Percentiles rank a stretch among this genome's conserved stretches.
These are phyloP conservation scores for Drosophila mercatorum DNA, from an alignment of 2,888 invertebrate genomes.

Conservation along the genomic window DNA sequence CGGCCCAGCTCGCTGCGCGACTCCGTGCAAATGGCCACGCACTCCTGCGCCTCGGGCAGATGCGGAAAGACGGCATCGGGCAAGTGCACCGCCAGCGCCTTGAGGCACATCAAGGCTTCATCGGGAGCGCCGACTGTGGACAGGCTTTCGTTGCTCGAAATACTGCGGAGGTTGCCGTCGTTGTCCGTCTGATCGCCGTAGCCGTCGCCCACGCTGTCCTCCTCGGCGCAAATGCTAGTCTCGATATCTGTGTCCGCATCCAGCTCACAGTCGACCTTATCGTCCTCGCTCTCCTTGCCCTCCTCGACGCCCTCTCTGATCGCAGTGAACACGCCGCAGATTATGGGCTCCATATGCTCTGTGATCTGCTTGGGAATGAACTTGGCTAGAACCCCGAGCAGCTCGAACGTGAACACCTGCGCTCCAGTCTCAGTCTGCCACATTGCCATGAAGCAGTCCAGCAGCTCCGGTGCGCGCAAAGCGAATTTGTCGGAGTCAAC, in stretches of 20 bases:
- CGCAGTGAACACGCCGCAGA: background rate
- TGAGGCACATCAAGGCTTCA: constrained; percentile 6
- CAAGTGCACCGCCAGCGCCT: background rate
- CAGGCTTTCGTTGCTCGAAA: background rate
- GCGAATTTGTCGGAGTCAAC: background rate
- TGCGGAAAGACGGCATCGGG: background rate
- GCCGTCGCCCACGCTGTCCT: constrained; percentile 8
- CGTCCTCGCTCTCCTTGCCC: background rate
- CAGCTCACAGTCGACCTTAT: background rate
- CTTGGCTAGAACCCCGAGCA: background rate
- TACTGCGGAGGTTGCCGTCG: background rate
- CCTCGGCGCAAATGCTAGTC: background rate
- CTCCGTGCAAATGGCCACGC: background rate
- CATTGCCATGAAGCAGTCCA: background rate
- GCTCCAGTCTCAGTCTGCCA: background rate
- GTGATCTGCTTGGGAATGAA: background rate
- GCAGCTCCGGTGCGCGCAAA: background rate
- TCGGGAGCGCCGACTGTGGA: background rate
- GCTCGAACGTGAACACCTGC: background rate
- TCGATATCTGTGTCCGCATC: background rate
- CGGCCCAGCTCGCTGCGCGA: constrained; percentile 1
- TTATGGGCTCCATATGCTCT: background rate
- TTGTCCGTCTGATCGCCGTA: constrained; percentile 11
- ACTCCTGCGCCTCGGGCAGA: background rate
- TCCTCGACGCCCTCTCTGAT: background rate